Evolutionary conservation across 2,888 invertebrate genomes (phyloP).

Genomic region (Leucoma salicis): DNA sequence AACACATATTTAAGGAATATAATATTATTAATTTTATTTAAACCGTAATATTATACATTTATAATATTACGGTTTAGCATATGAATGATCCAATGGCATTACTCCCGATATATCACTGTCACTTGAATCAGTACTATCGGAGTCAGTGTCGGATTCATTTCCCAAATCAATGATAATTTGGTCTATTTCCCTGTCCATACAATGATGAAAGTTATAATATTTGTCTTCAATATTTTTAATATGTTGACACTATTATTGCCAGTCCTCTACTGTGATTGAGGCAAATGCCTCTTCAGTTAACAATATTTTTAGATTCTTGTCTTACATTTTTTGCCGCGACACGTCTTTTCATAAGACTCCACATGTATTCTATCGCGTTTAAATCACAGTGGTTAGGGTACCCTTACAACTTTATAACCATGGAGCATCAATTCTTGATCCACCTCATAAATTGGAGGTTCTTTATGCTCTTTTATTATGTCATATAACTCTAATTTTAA

Average conservation of each 20-base stretch:
- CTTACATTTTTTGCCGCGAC: background rate
- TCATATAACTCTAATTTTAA: too few species aligned
- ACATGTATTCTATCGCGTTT: background rate
- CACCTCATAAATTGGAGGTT: too few species aligned
- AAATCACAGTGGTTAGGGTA: background rate
- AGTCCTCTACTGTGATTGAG: conserved; percentile 13
- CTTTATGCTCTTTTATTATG: too few species aligned
- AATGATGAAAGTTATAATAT: conserved; percentile 8
- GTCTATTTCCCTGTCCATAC: conserved; percentile 11
- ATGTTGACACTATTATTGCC: conserved; percentile 12
- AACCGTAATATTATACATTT: too few species aligned
- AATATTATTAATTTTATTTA: too few species aligned
- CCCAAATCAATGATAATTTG: conserved; percentile 9
- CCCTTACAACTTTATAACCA: too few species aligned
- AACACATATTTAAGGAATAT: too few species aligned
- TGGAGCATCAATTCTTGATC: too few species aligned
- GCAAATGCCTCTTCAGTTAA: conserved; percentile 20
- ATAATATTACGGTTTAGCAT: too few species aligned
- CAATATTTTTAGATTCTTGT: conserved; percentile 13
- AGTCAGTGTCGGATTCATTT: conserved; percentile 12
- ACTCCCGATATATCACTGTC: too few species aligned
- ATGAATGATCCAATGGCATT: too few species aligned
- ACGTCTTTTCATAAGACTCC: background rate
- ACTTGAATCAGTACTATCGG: too few species aligned
- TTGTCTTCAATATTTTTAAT: conserved; percentile 12